Percentiles rank a stretch among this genome's conserved stretches.
Conservation (phyloP, 2,888 invertebrate genomes). For the Sesia apiformis region DNA sequence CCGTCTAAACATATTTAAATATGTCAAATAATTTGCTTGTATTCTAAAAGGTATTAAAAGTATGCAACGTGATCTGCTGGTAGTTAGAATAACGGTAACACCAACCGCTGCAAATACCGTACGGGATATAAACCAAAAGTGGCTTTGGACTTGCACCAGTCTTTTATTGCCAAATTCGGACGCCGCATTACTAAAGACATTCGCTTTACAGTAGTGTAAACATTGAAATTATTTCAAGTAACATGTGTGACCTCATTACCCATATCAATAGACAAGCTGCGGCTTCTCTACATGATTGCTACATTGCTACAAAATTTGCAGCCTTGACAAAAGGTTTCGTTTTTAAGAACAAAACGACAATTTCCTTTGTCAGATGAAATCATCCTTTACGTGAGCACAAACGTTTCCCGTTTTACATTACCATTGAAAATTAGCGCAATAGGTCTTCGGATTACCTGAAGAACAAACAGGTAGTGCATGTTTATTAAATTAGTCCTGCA, state of each 20-base stretch:
- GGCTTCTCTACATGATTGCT: conserved; percentile 1
- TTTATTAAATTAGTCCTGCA: not conserved
- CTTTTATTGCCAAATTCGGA: conserved; percentile 30
- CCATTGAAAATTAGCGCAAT: conserved; percentile 16
- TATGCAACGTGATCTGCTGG: conserved; percentile 9
- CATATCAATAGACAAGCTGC: conserved; percentile 9
- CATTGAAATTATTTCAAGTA: conserved; percentile 2
- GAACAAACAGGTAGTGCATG: not conserved
- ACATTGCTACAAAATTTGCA: conserved; percentile 4
- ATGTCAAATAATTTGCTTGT: too few species aligned
- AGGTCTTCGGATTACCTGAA: not conserved
- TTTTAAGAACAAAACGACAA: conserved; percentile 30
- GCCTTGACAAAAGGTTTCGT: conserved; percentile 28
- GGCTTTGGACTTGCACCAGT: conserved; percentile 26
- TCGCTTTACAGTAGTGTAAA: conserved; percentile 1
- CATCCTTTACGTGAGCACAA: conserved; percentile 42
- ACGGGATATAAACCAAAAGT: conserved; percentile 47
- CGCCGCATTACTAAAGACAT: conserved; percentile 3
- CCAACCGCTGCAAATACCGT: conserved; percentile 65
- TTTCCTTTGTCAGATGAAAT: conserved; percentile 29
- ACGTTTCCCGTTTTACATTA: conserved; percentile 45
- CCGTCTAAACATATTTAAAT: too few species aligned
- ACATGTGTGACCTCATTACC: conserved; percentile 31
- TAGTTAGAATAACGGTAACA: conserved; percentile 56
- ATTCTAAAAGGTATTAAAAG: too few species aligned